phyloP scores from a whole-genome alignment of 2,113 vertebrate species.

The Ahaetulla prasina region DNA sequence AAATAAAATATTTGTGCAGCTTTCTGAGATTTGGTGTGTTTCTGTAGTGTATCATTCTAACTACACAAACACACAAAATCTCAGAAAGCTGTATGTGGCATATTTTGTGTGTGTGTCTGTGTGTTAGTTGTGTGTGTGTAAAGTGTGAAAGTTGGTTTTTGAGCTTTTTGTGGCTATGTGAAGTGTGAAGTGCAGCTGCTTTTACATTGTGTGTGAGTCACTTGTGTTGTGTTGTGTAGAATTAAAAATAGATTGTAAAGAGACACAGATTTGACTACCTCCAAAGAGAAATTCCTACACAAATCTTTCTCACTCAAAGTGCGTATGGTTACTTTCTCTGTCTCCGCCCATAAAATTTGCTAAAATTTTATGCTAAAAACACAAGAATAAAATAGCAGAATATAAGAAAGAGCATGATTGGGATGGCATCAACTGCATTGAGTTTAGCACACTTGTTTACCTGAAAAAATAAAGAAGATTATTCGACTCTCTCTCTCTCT shows the following conservation, averaged over 20 bases:
- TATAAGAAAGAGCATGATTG: background rate
- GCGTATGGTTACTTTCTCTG: background rate
- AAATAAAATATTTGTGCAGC: too few relatives aligned
- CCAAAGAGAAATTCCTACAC: conserved; percentile 14
- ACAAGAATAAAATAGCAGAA: background rate
- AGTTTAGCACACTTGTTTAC: background rate
- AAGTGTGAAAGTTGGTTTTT: too few relatives aligned
- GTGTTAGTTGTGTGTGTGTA: too few relatives aligned
- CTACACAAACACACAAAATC: too few relatives aligned
- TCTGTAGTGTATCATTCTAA: too few relatives aligned
- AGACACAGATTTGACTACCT: conserved; percentile 1
- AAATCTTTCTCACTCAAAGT: background rate
- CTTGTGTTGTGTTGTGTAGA: too few relatives aligned
- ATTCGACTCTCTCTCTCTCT: background rate
- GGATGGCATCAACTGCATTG: conserved; percentile 11
- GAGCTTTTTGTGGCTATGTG: too few relatives aligned
- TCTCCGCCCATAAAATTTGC: background rate
- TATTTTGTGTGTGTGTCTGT: too few relatives aligned
- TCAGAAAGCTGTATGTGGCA: too few relatives aligned
- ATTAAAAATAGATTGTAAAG: background rate
- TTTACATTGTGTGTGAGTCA: too few relatives aligned
- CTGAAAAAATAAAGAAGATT: conserved; percentile 25
- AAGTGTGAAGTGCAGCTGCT: too few relatives aligned
- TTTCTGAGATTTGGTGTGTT: too few relatives aligned
- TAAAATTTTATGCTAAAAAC: background rate